Evolutionary conservation across 2,797 vertebrate genomes (phyloP), one percentile per base, ranked within the genome.

Genomic region (Microchirus variegatus): DNA sequence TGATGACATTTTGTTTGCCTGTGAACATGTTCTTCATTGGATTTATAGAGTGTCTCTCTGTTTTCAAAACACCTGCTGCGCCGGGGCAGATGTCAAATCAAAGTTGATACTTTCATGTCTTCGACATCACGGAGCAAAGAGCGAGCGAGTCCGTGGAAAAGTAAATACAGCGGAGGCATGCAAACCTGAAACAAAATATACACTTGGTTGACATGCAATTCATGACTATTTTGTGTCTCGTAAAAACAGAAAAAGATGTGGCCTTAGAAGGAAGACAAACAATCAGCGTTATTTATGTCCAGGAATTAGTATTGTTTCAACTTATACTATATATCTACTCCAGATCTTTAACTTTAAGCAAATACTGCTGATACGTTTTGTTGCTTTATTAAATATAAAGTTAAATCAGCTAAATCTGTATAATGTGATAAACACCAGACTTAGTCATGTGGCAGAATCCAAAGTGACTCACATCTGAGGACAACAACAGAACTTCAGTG

Each of bases 1-100:
- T 87, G 88, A 92, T 88, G 88, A 91, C 88, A 91, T 88, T 88
- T 89, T 87, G 85, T 91, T 92, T 91, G 87, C 88, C 87, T 86
- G 89, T 78, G 88, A 92, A 91, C 85, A 86, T 90, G 84, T 82
- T 88, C 77, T 73, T 85, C 72, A 74, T 85, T 85, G 79, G 76
- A 89, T 91, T 90, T 87, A 91, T 90, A 70, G 77, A 81, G 78
- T 83, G 85, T 80, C 63, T 85, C 74, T 86, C 67, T 10, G 6
- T 74, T 86, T 89, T 85, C 63, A 80, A 83, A 89, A 90, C 89
- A 91, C 90, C 88, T 89, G 88, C 86, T 82, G 66, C 26, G 49
- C 46, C 3, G 59, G 71, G 72, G 66, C 56, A 15, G 63, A 77
- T 76, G 80, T 78, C 74, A 80, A 79, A 76, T 78, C 73, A 73